Base-by-base conservation (phyloP, 1,140 invertebrate genomes). In the Copidosoma floridanum region DNA sequence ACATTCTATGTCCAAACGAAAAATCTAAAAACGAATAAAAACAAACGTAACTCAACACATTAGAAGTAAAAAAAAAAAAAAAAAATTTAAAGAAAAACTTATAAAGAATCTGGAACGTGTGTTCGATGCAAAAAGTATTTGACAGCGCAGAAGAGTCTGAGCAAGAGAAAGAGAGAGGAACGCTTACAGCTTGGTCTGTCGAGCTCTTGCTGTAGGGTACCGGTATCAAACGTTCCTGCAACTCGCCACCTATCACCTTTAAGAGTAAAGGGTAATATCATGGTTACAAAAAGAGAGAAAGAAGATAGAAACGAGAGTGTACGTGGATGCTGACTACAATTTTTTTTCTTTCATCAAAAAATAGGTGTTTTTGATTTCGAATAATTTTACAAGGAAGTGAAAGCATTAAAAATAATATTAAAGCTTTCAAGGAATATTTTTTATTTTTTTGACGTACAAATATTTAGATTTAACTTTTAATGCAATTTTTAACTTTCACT, bases 151-250 rank as follows among this genome's bases (percentile, higher is more conserved):
- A n/a, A 63, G 32, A 61, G 12, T 41, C 27, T 38, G 60, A 62
- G 61, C 57, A 64, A 66, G 37, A 26, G 71, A 75, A 71, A 72
- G 74, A 78, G 76, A 82, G 75, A 80, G 76, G 74, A 77, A 74
- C 84, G 89, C 94, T 96, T 96, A 97, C 94, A 94, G 93, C 93
- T 94, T 96, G 93, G 87, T 97, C 94, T 88, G 94, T 96, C 84
- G 93, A 94, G 85, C 92, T 95, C 92, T 97, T 97, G 93, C 94
- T 96, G 92, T 97, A 96, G 84, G 93, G 94, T 84, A 96, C 93
- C 84, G 94, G 94, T 85, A 97, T 96, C 89, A 97, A 93, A 86
- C 94, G 92, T 87, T 95, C 94, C 92, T 97, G 94, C 87, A 95
- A 94, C 88, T 95, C 93, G 88, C 94, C 94, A 90, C 93, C 93